Percentiles rank a stretch among this genome's conserved stretches.
phyloP scores from a whole-genome alignment of 2,888 invertebrate genomes.

The Nomada fucata region DNA sequence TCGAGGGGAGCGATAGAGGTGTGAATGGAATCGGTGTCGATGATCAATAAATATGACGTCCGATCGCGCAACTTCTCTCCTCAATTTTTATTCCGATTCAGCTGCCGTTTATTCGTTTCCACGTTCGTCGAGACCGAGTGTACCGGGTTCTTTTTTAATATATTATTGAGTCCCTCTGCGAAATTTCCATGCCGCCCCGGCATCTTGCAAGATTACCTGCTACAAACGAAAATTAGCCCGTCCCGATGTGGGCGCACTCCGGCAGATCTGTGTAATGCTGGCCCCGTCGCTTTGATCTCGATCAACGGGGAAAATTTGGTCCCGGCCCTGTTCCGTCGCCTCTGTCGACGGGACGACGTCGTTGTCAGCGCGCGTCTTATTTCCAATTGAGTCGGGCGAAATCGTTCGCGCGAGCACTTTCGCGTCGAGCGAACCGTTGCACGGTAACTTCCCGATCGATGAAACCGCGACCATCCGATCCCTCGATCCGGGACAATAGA shows the following conservation, averaged over 20 bases:
- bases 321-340: conserved; percentile 34
- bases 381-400: rapidly evolving
- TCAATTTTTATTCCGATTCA: conserved; percentile 41
- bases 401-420: no score
- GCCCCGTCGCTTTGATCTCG: conserved; percentile 82
- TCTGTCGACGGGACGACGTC: no score
- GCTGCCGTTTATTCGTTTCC: conserved; percentile 39
- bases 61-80: conserved; percentile 60
- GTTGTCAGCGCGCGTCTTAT: neutral
- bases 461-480: neutral
- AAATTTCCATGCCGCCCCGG: conserved; percentile 1
- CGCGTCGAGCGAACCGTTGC: rapidly evolving
- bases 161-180: neutral
- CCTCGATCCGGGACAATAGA: conserved; percentile 78
- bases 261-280: conserved; percentile 67
- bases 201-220: conserved; percentile 54
- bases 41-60: conserved; percentile 63
- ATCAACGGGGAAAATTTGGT: conserved; percentile 82
- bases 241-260: conserved; percentile 68
- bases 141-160: neutral
- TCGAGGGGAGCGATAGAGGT: neutral
- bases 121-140: conserved; percentile 11
- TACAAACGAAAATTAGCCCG: conserved; percentile 71
- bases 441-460: neutral
- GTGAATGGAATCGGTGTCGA: neutral